A percentile compares a stretch with the other conserved stretches of the same genome.
These are phyloP conservation scores for Apostichopus japonicus DNA, from an alignment of 35 echinoderm and acorn worm species.

Conservation along the genomic window DNA sequence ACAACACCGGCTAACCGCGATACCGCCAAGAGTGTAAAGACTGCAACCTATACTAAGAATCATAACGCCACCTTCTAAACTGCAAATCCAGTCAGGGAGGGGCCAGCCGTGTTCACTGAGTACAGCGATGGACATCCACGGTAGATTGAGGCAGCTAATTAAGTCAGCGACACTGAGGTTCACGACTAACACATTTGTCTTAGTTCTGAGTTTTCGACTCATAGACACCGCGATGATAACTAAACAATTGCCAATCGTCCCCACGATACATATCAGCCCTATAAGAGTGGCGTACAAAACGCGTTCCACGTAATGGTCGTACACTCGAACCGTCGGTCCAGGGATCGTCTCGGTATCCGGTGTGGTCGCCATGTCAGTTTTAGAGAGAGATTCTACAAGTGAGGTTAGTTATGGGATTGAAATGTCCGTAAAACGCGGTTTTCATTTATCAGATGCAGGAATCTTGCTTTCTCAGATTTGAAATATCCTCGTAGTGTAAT, in stretches of 20 bases:
- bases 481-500: no score
- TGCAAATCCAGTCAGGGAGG: slow-evolving; percentile 77
- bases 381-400: no score
- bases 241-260: slow-evolving; percentile 71
- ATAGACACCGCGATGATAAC: slow-evolving; percentile 72
- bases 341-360: not conserved
- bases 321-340: not conserved
- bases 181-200: slow-evolving; percentile 78
- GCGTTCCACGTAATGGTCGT: slow-evolving; percentile 45
- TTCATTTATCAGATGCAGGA: no score
- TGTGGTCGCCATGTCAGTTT: not conserved
- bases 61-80: slow-evolving; percentile 47
- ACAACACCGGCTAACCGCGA: slow-evolving; percentile 72
- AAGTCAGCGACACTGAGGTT: slow-evolving; percentile 80
- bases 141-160: slow-evolving; percentile 77
- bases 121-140: slow-evolving; percentile 68
- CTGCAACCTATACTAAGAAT: slow-evolving; percentile 71
- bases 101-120: slow-evolving; percentile 77
- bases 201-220: slow-evolving; percentile 73
- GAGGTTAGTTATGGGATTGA: no score
- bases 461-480: no score
- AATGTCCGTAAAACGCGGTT: no score
- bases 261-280: slow-evolving; percentile 63
- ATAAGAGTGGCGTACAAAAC: slow-evolving; percentile 57
- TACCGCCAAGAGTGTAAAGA: slow-evolving; percentile 77